Evolutionary conservation across 2,888 invertebrate species (phyloP), one percentile per base, ranked within the genome.

Genomic region (Watsonalla cultraria): DNA sequence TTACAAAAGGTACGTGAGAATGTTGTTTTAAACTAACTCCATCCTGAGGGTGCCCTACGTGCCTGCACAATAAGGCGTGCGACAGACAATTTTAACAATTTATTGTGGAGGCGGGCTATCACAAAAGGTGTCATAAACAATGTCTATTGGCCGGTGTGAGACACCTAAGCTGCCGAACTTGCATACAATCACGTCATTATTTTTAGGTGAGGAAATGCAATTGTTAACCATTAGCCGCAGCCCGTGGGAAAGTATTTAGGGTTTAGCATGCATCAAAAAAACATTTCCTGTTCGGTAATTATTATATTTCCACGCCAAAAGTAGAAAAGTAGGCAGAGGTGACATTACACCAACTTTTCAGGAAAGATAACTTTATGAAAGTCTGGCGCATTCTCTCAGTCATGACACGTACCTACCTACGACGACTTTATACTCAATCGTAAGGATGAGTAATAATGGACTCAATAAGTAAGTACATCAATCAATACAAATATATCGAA

Each of bases 1-100:
- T 85, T 84, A 88, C 86, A 84, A 86, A 76, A 73, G 71, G 78
- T 82, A 88, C 90, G 90, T 90, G 90, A 90, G 90, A 90, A 87
- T 81, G 79, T 83, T 72, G 80, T 79, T 81, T 76, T 77, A 77
- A 76, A 77, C 73, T 70, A 77, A 79, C 80, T 79, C 76, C 78
- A 81, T 81, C 82, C 79, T 72, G 70, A 69, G 70, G 68, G 69
- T 70, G 62, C 64, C 68, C 81, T 86, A 87, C 87, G 87, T 86
- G 87, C 79, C 69, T 59, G 59, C 71, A 85, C 82, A 85, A 86
- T 78, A 69, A 66, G 72, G 72, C 74, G 74, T 70, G 76, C 74
- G 76, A 75, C 78, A 70, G 70, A 74, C 77, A 61, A 74, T 74
- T 74, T 73, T 74, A 66, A 72, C 70, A 70, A 74, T 82, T 80